These are phyloP conservation scores for Melanotaenia parkinsoni DNA, from an alignment of 2,797 vertebrate species.

Conservation along the genomic window DNA sequence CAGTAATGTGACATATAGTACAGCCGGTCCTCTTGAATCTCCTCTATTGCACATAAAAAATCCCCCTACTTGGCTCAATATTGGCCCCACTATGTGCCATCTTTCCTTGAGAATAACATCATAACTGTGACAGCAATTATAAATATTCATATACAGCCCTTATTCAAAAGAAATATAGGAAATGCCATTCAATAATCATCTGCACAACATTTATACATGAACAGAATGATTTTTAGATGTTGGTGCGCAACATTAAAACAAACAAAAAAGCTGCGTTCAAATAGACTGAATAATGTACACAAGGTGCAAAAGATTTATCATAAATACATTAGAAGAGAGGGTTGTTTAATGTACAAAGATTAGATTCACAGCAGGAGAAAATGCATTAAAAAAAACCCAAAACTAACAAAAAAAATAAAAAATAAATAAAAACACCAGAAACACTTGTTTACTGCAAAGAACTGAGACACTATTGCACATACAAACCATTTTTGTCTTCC, in stretches of 20 bases:
- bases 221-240: slow-evolving; percentile 31
- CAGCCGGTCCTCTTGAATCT: background rate
- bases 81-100: slow-evolving; percentile 17
- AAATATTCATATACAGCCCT: slow-evolving; percentile 69
- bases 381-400: background rate
- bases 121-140: slow-evolving; percentile 38
- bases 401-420: background rate
- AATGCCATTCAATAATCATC: slow-evolving; percentile 50
- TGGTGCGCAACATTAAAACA: slow-evolving; percentile 28
- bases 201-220: slow-evolving; percentile 51
- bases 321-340: slow-evolving; percentile 9
- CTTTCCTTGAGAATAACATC: slow-evolving; percentile 29
- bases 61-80: slow-evolving; percentile 25
- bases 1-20: background rate
- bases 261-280: slow-evolving; percentile 9
- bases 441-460: slow-evolving; percentile 33
- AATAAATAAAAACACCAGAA: slow-evolving; percentile 26
- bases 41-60: slow-evolving; percentile 45
- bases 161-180: slow-evolving; percentile 48
- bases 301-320: slow-evolving; percentile 30
- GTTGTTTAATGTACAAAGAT: slow-evolving; percentile 24
- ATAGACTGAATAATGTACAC: slow-evolving; percentile 27
- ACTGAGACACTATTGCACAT: slow-evolving; percentile 40
- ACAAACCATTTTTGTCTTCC: background rate
- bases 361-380: slow-evolving; percentile 19